A percentile compares a stretch with the other conserved stretches of the same genome.
Evolutionary conservation across 2,888 invertebrate species (phyloP).

Genomic region (Prenolepis imparis): DNA sequence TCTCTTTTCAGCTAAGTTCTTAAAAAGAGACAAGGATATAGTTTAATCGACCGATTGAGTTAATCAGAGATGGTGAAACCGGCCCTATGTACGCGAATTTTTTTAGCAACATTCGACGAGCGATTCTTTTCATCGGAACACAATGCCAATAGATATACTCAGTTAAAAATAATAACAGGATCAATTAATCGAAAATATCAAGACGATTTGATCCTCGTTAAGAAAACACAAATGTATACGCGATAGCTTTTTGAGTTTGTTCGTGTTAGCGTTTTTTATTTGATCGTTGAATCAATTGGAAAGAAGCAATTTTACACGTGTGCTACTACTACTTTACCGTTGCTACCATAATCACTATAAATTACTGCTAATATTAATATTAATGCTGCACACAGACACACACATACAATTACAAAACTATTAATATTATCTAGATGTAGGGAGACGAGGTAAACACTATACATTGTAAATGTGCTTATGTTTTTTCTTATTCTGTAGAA

Average conservation of each 20-base stretch:
- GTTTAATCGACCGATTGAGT: too few species aligned
- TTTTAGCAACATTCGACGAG: conserved; percentile 41
- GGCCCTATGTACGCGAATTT: conserved; percentile 4
- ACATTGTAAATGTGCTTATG: background rate
- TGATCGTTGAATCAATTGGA: conserved; percentile 57
- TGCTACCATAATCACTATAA: conserved; percentile 73
- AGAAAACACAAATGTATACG: conserved; percentile 71
- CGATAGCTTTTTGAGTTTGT: conserved; percentile 54
- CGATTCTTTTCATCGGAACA: background rate
- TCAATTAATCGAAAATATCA: background rate
- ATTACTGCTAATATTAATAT: conserved; percentile 75
- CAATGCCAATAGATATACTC: background rate
- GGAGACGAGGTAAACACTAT: conserved; percentile 64
- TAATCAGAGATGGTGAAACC: too few species aligned
- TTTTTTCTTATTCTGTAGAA: conserved; percentile 21
- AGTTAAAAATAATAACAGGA: conserved; percentile 8
- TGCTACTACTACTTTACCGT: conserved; percentile 69
- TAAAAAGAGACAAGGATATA: too few species aligned
- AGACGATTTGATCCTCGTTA: conserved; percentile 58
- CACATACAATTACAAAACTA: conserved; percentile 65
- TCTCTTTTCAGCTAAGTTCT: too few species aligned
- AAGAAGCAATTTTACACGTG: conserved; percentile 36
- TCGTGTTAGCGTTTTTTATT: conserved; percentile 51
- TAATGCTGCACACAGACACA: conserved; percentile 60
- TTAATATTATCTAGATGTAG: conserved; percentile 68